phyloP scores from a whole-genome alignment of 2,888 invertebrate genomes.

The Hipparchia semele region DNA sequence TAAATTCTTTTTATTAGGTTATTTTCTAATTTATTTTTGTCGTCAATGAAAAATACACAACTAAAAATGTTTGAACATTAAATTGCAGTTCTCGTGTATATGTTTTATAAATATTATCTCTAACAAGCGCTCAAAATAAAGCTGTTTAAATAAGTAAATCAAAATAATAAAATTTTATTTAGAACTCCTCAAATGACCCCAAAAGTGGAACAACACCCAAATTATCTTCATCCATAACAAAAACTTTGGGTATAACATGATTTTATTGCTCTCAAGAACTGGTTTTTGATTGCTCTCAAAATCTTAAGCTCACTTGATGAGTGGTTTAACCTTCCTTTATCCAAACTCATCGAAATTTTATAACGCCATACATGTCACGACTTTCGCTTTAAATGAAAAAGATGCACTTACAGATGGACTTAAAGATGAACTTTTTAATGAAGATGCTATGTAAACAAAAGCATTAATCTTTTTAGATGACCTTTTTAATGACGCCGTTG shows the following conservation, averaged over 20 bases:
- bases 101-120: not conserved
- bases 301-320: conserved; percentile 46
- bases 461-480: conserved; percentile 27
- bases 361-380: conserved; percentile 37
- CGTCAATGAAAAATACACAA: too few relatives aligned
- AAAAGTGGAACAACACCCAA: conserved; percentile 33
- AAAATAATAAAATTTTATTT: conserved; percentile 27
- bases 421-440: conserved; percentile 31
- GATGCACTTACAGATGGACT: conserved; percentile 30
- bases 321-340: conserved; percentile 36
- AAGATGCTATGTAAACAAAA: conserved; percentile 29
- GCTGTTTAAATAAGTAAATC: conserved; percentile 3
- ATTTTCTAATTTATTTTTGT: too few relatives aligned
- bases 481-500: conserved; percentile 29
- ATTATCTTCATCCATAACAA: conserved; percentile 37
- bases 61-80: too few relatives aligned
- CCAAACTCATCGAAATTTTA: conserved; percentile 34
- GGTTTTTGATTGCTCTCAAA: conserved; percentile 55
- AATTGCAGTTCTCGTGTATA: too few relatives aligned
- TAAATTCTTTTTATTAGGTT: too few relatives aligned
- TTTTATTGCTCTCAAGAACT: conserved; percentile 47
- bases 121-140: not conserved
- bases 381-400: conserved; percentile 32
- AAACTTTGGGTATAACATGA: conserved; percentile 34
- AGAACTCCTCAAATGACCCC: conserved; percentile 24